Evolutionary conservation across 2,113 vertebrate species (phyloP), one percentile per base, ranked within the genome.

Genomic region (Ciconia boyciana): DNA sequence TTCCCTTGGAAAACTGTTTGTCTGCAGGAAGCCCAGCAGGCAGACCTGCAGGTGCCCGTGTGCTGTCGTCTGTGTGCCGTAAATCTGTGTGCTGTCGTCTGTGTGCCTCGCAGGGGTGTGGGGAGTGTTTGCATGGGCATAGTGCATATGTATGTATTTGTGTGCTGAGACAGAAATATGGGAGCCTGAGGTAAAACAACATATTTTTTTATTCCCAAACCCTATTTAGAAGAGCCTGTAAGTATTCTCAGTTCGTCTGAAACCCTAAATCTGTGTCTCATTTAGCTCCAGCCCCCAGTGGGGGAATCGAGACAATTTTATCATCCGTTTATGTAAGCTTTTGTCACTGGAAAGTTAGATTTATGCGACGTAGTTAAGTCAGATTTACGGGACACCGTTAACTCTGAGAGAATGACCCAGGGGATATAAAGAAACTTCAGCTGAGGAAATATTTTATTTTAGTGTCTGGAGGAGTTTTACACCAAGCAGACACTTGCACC

Each of bases 381-480:
- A 97, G 94, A 97, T 96, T 96, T 95, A 94, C 22, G 5, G 83
- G 87, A 49, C 60, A 22, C 66, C 1, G 16, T 95, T 94, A 94
- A 89, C 72, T 70, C 75, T 7, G 78, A 71, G 83, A 91, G 80
- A 88, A 82, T 95, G 96, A 95, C 90, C 83, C 84, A 88, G 84
- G 77, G 62, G 72, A 71, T 36, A 79, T 65, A 93, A 92, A 85
- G 78, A 66, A 89, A 89, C 88, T 90, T 91, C 44, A 93, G 90
- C 78, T 89, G 68, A 83, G 46, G 89, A 94, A 57, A 75, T 90
- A 39, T 84, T 96, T 97, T 95, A 96, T 96, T 94, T 96, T 95
- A 39, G 92, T 64, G 58, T 86, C 94, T 95, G 95, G 95, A 94
- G 95, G 96, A 97, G 93, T 93, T 92, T 94, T 96, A 64, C 89